Evolutionary conservation across 2,888 invertebrate genomes (phyloP), one percentile per base, ranked within the genome.

Genomic region (Drosophila neoperkinsi): DNA sequence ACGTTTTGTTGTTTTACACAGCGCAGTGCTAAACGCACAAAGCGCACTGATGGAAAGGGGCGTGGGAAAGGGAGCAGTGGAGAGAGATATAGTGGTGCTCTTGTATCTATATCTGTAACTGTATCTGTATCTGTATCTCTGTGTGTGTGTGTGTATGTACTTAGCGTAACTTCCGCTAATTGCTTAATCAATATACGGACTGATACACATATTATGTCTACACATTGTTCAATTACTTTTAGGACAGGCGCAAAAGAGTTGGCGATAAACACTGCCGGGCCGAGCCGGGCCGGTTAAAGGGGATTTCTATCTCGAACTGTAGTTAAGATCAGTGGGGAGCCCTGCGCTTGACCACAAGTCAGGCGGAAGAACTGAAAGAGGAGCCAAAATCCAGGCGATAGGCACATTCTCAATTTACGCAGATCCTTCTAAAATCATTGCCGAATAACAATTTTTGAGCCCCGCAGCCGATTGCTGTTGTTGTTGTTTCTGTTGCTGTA

Each of bases 141-240:
- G 28, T 0, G 52, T 21, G 16, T 13, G 13, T 51, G 66, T 72
- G 58, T 65, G 49, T 78, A 58, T 84, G 75, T 74, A 60, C 60
- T 73, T 59, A 53, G 81, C 79, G 85, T 79, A 84, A 84, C 83
- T 77, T 74, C 52, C 74, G 71, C 81, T 85, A 85, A 85, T 88
- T 85, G 86, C 79, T 83, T 85, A 85, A 88, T 85, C 88, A 88
- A 85, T 85, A 88, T 65, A 73, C 50, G 31, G 33, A 58, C 67
- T 49, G 30, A n/a, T 38, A 38, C 33, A 55, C 43, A 59, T 25
- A n/a, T 30, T 18, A 11, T 49, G 33, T 41, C 21, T 36, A 21
- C 53, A 58, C 28, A 34, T 25, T 71, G 68, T 78, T 82, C 71
- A 80, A 82, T 74, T 82, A 74, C 64, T 59, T 67, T 64, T 70